A percentile compares a stretch with the other conserved stretches of the same genome.
Conservation (phyloP, 2,113 vertebrate species). For the Microtus richardsoni region DNA sequence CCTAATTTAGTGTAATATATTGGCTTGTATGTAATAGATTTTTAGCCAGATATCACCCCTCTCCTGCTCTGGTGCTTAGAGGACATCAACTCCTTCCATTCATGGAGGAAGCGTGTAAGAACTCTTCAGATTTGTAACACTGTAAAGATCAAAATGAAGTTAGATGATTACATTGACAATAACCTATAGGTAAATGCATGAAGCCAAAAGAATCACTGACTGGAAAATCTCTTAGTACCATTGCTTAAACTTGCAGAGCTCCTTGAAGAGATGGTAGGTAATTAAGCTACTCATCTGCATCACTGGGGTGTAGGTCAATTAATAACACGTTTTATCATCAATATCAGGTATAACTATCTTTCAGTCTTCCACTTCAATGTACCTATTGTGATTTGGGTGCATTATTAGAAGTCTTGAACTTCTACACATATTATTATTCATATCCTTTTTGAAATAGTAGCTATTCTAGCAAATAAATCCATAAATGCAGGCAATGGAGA, state of each 20-base stretch:
- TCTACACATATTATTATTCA: not conserved
- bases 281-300: conserved; percentile 2
- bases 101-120: not conserved
- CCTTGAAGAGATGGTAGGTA: conserved; percentile 3
- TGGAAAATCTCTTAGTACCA: conserved; percentile 28
- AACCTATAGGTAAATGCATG: conserved; percentile 4
- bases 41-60: conserved; percentile 38
- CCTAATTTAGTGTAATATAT: conserved; percentile 52
- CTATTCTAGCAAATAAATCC: not conserved
- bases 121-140: conserved; percentile 54
- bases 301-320: conserved; percentile 22
- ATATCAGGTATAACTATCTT: conserved; percentile 40
- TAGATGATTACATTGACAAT: not conserved
- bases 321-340: conserved; percentile 20
- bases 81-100: conserved; percentile 32
- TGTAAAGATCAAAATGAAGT: conserved; percentile 43
- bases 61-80: not conserved
- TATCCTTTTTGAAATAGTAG: conserved; percentile 48
- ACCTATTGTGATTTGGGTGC: conserved; percentile 35
- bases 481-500: not conserved
- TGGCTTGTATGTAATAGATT: conserved; percentile 46
- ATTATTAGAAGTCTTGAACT: conserved; percentile 29
- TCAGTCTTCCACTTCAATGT: conserved; percentile 55
- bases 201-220: conserved; percentile 7
- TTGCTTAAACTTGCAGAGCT: conserved; percentile 22